phyloP scores from a whole-genome alignment of 1,140 invertebrate species.

The Drosophila serrata region DNA sequence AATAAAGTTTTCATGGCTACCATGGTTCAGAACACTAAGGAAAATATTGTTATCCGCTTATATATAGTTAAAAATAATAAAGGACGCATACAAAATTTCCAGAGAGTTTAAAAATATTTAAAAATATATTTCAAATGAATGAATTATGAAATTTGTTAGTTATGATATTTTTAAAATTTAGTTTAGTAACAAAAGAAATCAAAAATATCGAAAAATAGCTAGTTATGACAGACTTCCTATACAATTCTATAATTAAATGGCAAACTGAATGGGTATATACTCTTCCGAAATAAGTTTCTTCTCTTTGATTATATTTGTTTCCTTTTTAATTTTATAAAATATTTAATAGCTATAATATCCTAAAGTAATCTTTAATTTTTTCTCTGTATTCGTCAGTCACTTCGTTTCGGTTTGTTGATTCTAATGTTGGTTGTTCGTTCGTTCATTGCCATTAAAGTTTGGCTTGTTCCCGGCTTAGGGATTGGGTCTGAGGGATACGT shows the following conservation, averaged over 20 bases:
- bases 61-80: too few relatives aligned
- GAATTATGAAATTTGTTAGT: too few relatives aligned
- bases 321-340: not conserved
- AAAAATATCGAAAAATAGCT: too few relatives aligned
- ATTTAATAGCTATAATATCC: not conserved
- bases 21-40: conserved; percentile 21
- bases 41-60: not conserved
- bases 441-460: conserved; percentile 67
- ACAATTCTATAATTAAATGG: too few relatives aligned
- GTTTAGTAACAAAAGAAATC: too few relatives aligned
- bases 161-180: too few relatives aligned
- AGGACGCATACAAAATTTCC: not conserved
- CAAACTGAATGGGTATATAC: too few relatives aligned
- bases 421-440: conserved; percentile 26
- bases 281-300: too few relatives aligned
- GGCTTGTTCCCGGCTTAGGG: conserved; percentile 42
- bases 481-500: not conserved
- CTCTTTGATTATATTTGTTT: too few relatives aligned
- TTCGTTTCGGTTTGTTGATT: conserved; percentile 72
- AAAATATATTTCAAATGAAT: not conserved
- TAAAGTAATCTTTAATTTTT: not conserved
- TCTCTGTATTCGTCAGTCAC: conserved; percentile 3
- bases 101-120: not conserved
- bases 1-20: conserved; percentile 60
- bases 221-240: too few relatives aligned